phyloP scores from a whole-genome alignment of 2,113 vertebrate species.

The Cettia cetti region DNA sequence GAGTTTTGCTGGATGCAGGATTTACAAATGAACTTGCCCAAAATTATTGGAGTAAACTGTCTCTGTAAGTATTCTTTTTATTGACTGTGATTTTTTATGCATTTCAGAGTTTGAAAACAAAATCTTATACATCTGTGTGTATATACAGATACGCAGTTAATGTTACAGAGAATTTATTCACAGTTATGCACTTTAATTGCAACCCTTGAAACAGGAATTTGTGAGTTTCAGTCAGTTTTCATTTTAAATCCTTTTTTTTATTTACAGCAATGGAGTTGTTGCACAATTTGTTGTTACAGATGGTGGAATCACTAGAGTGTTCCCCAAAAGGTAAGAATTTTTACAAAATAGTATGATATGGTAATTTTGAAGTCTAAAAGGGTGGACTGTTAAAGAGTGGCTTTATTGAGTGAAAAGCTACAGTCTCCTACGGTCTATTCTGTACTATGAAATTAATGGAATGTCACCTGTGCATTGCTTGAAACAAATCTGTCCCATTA shows the following conservation, averaged over 20 bases:
- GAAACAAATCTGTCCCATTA: neutral
- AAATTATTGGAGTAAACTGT: slow-evolving; percentile 85
- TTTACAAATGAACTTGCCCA: slow-evolving; percentile 88
- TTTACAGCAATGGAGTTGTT: slow-evolving; percentile 82
- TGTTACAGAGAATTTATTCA: neutral
- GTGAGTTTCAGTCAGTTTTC: neutral
- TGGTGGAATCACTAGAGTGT: slow-evolving; percentile 95
- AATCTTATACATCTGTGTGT: neutral
- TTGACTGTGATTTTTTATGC: neutral
- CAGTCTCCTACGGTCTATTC: neutral
- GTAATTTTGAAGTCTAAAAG: neutral
- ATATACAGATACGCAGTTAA: neutral
- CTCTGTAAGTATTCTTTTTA: slow-evolving; percentile 79
- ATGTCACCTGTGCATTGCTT: neutral
- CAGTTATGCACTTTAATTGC: neutral
- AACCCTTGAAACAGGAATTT: neutral
- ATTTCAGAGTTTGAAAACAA: neutral
- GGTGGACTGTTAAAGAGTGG: neutral
- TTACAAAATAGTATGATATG: neutral
- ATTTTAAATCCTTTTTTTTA: slow-evolving; percentile 16
- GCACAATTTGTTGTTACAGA: slow-evolving; percentile 95
- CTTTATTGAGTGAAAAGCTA: neutral
- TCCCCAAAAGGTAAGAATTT: slow-evolving; percentile 86
- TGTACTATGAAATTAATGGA: neutral
- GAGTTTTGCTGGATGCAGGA: slow-evolving; percentile 91